Conservation (phyloP, 2,888 invertebrate genomes). For the Tetragonula carbonaria region DNA sequence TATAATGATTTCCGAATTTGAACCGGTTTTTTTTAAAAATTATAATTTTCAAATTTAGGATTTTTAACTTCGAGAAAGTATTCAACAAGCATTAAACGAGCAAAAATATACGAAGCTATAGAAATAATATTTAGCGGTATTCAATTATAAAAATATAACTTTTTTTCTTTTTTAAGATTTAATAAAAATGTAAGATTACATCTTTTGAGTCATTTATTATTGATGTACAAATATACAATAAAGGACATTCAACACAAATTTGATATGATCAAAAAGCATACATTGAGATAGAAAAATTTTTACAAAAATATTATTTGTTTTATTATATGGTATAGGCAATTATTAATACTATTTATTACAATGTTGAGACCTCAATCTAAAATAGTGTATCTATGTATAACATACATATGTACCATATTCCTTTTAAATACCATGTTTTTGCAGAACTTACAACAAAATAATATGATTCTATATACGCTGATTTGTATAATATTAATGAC, state of each 20-base stretch:
- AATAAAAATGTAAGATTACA: not conserved
- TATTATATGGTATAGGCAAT: constrained; percentile 72
- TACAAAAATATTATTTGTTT: constrained; percentile 77
- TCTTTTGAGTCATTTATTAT: constrained; percentile 51
- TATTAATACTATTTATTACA: constrained; percentile 73
- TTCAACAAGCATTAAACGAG: not conserved
- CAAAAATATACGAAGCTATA: too few species aligned
- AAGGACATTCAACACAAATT: constrained; percentile 41
- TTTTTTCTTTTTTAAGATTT: too few species aligned
- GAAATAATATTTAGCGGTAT: too few species aligned
- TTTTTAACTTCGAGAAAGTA: not conserved
- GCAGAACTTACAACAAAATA: constrained; percentile 31
- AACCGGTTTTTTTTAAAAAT: not conserved
- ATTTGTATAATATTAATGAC: constrained; percentile 18
- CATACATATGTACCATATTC: constrained; percentile 14
- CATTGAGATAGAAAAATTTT: constrained; percentile 50
- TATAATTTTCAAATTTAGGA: not conserved
- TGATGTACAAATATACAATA: constrained; percentile 40
- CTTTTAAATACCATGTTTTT: constrained; percentile 42
- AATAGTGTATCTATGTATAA: constrained; percentile 43
- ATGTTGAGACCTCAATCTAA: constrained; percentile 70
- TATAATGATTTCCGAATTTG: not conserved
- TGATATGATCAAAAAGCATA: constrained; percentile 39
- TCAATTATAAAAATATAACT: too few species aligned
- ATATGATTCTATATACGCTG: constrained; percentile 48